A percentile compares a stretch with the other conserved stretches of the same genome.
phyloP scores from a whole-genome alignment of 2,888 invertebrate genomes.

The Dascillus cervinus region DNA sequence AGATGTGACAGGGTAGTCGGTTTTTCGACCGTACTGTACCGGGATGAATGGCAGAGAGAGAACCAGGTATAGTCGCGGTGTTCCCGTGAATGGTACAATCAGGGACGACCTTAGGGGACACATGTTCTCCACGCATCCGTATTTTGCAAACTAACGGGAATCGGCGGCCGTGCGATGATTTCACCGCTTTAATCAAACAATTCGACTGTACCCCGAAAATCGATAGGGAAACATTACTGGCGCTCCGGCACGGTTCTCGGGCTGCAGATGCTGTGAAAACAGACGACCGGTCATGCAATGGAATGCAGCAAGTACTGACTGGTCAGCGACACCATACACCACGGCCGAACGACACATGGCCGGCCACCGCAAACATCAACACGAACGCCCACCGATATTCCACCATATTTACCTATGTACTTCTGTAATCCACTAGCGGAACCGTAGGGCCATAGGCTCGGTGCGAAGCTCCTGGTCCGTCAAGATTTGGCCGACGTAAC shows the following conservation, averaged over 20 bases:
- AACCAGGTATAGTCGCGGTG: conserved; percentile 16
- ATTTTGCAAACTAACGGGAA: no score
- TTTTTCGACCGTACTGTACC: conserved; percentile 15
- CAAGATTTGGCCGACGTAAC: conserved; percentile 1
- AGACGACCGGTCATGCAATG: conserved; percentile 7
- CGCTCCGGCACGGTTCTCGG: conserved; percentile 7
- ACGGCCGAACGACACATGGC: not conserved
- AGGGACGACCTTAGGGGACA: conserved; percentile 20
- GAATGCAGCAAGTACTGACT: conserved; percentile 4
- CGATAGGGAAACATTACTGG: conserved; percentile 11
- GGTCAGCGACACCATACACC: conserved; percentile 5
- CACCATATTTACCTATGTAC: conserved; percentile 5
- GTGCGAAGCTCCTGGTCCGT: conserved; percentile 3
- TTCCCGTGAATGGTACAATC: conserved; percentile 19
- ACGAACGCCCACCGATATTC: conserved; percentile 1
- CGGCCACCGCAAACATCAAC: conserved; percentile 5
- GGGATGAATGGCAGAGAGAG: conserved; percentile 20
- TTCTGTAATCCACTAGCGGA: conserved; percentile 3
- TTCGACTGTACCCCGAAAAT: conserved; percentile 14
- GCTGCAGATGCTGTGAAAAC: conserved; percentile 7
- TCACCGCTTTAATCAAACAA: conserved; percentile 13
- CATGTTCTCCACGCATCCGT: conserved; percentile 18
- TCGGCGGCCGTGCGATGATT: conserved; percentile 7
- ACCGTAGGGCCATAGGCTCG: conserved; percentile 3
- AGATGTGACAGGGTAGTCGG: no score